These are phyloP conservation scores for Trachurus trachurus DNA, from an alignment of 2,797 vertebrate genomes.

Conservation along the genomic window DNA sequence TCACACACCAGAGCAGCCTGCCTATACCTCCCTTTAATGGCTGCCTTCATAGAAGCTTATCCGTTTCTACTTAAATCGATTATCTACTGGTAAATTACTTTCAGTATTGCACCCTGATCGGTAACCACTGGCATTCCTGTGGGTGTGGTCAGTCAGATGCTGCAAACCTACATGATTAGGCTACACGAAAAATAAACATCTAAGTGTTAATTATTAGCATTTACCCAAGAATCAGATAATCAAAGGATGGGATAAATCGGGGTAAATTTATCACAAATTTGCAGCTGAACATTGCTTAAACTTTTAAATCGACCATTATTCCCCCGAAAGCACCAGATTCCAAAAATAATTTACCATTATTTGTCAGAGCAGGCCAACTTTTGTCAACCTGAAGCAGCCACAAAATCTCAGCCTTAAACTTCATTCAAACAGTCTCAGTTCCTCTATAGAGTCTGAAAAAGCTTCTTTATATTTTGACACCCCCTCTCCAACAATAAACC, in stretches of 20 bases:
- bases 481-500: background rate
- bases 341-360: background rate
- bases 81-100: slow-evolving; percentile 11
- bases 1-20: background rate
- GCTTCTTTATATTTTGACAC: background rate
- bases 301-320: background rate
- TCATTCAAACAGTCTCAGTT: background rate
- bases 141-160: slow-evolving; percentile 65
- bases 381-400: background rate
- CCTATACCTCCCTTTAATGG: background rate
- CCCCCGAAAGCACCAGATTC: background rate
- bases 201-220: background rate
- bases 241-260: background rate
- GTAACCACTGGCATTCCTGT: slow-evolving; percentile 21
- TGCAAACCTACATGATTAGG: slow-evolving; percentile 49
- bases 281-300: background rate
- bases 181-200: background rate
- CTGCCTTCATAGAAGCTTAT: background rate
- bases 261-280: background rate
- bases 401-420: background rate
- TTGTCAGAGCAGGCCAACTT: background rate
- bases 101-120: background rate
- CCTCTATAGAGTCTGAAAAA: background rate
- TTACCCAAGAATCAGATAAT: no score
- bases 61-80: background rate